Base-by-base conservation (phyloP, 2,797 vertebrate species). In the Pangasius krempfi region DNA sequence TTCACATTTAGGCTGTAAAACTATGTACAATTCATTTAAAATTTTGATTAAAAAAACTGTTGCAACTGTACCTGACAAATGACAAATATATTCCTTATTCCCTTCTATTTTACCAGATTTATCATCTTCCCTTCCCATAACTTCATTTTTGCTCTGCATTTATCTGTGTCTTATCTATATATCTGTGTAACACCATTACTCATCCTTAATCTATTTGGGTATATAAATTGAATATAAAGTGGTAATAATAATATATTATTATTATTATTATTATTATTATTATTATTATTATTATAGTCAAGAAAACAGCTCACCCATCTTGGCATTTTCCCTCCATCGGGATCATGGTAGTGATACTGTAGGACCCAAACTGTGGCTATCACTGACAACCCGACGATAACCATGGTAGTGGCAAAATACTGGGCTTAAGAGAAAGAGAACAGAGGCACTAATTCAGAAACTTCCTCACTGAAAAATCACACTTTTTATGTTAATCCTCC, bases 341-440 rank as follows among this genome's bases (percentile, higher is more conserved):
- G 95, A 76, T 96, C 96, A 50, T 96, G 96, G 92, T 96, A 95
- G 76, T 96, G 96, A 92, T 95, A 95, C 89, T 96, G 95, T 58
- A 96, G 92, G 37, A 96, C 96, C 86, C 96, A 92, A 30, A 96
- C 96, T 4, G 96, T 96, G 58, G 96, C 95, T 52, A 96, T 96
- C 76, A 96, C 95, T 52, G 96, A 96, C n/a, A 96, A 91, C 47
- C 95, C 96, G 75, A 96, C 95, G 0, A 96, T 96, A 60, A 96
- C 93, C 96, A 96, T 96, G 84, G 96, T 96, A 90, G 95, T 96
- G 68, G 96, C 95, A 0, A 96, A 96, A 93, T 96, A 96, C 84
- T 96, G 96, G 90, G 96, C 96, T 96, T 93, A 14, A 93, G 20
- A 84, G 37, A 90, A 66, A 82, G 75, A 66, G 56, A 47, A 79